Evolutionary conservation across 2,113 vertebrate species (phyloP).

Genomic region (Prionailurus viverrinus): DNA sequence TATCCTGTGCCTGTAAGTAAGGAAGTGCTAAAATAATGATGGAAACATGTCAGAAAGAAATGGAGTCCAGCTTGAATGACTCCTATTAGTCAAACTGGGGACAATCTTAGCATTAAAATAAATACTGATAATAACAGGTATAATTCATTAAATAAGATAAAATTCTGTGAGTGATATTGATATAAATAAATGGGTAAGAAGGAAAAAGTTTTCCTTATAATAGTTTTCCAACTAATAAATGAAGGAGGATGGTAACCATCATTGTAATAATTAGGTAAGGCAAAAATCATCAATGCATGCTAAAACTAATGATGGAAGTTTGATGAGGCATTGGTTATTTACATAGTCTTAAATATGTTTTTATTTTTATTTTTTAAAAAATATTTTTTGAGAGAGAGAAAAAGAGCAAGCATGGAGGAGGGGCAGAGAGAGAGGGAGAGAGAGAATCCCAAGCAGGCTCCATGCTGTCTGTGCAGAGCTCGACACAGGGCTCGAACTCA

Average conservation of each 20-base stretch:
- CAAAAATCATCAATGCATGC: not conserved
- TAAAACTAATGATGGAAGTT: not conserved
- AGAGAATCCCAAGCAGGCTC: too few relatives aligned
- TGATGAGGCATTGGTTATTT: not conserved
- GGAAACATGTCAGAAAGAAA: not conserved
- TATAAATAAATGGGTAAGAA: not conserved
- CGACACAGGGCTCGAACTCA: too few relatives aligned
- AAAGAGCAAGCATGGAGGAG: too few relatives aligned
- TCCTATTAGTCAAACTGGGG: not conserved
- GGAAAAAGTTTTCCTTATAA: not conserved
- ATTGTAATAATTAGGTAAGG: not conserved
- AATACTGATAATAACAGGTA: not conserved
- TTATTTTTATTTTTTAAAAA: not conserved
- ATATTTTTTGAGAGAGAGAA: too few relatives aligned
- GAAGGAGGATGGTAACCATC: not conserved
- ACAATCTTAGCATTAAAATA: not conserved
- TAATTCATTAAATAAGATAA: not conserved
- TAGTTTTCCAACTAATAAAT: not conserved
- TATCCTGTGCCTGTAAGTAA: not conserved
- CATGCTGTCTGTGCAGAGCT: too few relatives aligned
- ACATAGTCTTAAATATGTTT: not conserved
- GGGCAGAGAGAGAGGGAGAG: too few relatives aligned
- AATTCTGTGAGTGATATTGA: not conserved
- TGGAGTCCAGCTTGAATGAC: not conserved
- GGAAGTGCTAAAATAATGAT: not conserved